Evolutionary conservation across 2,113 vertebrate genomes (phyloP), one percentile per base, ranked within the genome.

Genomic region (Archilochus colubris): DNA sequence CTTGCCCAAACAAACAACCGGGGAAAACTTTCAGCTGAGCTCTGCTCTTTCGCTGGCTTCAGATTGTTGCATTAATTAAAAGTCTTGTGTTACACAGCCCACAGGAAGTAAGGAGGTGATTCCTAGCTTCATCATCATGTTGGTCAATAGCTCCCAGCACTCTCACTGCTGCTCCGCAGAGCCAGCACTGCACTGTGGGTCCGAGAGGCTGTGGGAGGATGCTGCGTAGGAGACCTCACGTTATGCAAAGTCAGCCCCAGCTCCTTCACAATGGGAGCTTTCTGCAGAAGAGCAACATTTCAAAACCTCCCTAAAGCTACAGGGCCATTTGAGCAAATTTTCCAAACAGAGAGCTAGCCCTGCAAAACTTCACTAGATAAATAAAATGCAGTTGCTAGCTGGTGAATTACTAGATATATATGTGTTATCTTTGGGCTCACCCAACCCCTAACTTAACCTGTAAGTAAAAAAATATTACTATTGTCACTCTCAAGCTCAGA

Each of bases 41-140:
- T 93, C 46, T 76, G 88, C 93, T 91, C 88, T 95, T 96, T 92
- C 2, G 1, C 62, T 68, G 3, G 0, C 72, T 92, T 79, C 27
- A 43, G 59, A 92, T 66, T 64, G 38, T 68, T 85, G 53, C 15
- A 40, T 84, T 96, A 96, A 96, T 96, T 89, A 96, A 89, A 82
- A 79, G 92, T 86, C 86, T 70, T 38, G 64, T 38, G 61, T 51
- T 96, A 69, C 63, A 13, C 91, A 89, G 82, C 82, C 91, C 87
- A 86, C 86, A 94, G 94, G 94, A 95, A 86, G 82, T 3, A 18
- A 95, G 91, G 84, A 93, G 94, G 93, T 93, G 93, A 91, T 75
- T 69, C 82, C 89, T 50, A 48, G 38, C 81, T 73, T 33, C 81
- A 67, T 79, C 72, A 91, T 48, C 91, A 86, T 0, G 14, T 78